Conservation (phyloP, 2,113 vertebrate species). For the Antigone vipio region DNA sequence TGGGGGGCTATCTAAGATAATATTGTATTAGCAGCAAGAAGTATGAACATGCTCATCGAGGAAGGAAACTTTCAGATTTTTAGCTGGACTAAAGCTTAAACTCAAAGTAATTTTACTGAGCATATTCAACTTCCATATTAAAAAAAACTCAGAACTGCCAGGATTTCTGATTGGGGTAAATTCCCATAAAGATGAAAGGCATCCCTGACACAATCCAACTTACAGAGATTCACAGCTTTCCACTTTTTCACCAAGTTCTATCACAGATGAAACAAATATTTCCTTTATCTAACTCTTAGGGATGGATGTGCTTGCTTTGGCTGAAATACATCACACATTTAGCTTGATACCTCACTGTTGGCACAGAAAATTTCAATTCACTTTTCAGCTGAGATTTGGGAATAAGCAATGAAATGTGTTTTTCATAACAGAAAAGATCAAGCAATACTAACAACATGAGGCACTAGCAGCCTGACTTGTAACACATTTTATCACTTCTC, state of each 20-base stretch:
- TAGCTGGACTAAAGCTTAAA: neutral
- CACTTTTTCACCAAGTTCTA: neutral
- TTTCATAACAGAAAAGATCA: neutral
- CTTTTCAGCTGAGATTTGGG: neutral
- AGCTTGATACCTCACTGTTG: neutral
- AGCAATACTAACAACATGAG: neutral
- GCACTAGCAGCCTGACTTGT: neutral
- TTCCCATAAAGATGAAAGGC: neutral
- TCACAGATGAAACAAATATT: neutral
- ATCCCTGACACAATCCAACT: neutral
- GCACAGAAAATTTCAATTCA: neutral
- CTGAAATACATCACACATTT: neutral
- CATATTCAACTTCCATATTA: neutral
- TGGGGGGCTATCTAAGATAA: neutral
- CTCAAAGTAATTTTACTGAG: neutral
- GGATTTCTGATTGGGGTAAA: neutral
- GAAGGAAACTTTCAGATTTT: neutral
- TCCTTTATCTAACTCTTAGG: neutral
- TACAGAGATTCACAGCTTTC: neutral
- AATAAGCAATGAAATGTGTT: neutral
- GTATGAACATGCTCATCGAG: neutral
- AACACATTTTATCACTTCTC: neutral
- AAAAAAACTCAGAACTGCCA: neutral
- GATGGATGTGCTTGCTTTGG: neutral
- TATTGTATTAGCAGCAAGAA: neutral